phyloP scores from a whole-genome alignment of 2,113 vertebrate genomes.

The Gymnocephalus cernua region DNA sequence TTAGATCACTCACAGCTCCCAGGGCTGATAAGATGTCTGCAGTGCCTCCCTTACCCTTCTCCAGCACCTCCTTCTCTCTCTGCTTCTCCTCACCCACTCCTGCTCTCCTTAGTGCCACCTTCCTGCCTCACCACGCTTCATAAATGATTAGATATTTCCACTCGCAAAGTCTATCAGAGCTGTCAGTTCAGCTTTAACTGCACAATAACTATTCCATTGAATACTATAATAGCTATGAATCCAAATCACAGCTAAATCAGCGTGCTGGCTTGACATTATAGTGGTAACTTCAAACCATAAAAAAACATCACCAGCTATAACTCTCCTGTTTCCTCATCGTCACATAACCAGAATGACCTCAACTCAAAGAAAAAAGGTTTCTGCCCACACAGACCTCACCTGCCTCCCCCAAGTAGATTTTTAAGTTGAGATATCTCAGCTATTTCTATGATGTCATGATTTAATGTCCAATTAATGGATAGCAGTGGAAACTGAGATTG shows the following conservation, averaged over 20 bases:
- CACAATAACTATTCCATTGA: not conserved
- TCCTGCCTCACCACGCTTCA: slow-evolving; percentile 7
- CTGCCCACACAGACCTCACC: slow-evolving; percentile 44
- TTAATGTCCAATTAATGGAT: slow-evolving; percentile 76
- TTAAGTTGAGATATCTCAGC: slow-evolving; percentile 65
- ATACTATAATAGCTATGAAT: not conserved
- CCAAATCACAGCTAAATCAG: slow-evolving; percentile 24
- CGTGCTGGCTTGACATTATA: not conserved
- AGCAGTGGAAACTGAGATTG: slow-evolving; percentile 55
- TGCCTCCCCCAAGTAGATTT: slow-evolving; percentile 48
- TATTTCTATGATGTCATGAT: slow-evolving; percentile 80
- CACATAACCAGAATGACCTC: slow-evolving; percentile 60
- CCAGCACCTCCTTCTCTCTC: slow-evolving; percentile 32
- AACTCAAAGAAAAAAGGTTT: slow-evolving; percentile 48
- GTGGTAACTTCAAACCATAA: slow-evolving; percentile 38
- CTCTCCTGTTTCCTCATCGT: slow-evolving; percentile 47
- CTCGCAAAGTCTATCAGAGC: not conserved
- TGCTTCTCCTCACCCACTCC: slow-evolving; percentile 38
- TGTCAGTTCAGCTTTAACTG: slow-evolving; percentile 4
- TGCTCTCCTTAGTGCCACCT: slow-evolving; percentile 4
- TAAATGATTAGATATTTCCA: slow-evolving; percentile 32
- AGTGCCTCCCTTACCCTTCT: slow-evolving; percentile 55
- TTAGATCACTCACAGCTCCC: slow-evolving; percentile 70
- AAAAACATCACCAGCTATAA: slow-evolving; percentile 51
- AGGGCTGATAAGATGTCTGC: slow-evolving; percentile 68